Evolutionary conservation across 2,113 vertebrate genomes (phyloP).

Genomic region (Echinops telfairi): DNA sequence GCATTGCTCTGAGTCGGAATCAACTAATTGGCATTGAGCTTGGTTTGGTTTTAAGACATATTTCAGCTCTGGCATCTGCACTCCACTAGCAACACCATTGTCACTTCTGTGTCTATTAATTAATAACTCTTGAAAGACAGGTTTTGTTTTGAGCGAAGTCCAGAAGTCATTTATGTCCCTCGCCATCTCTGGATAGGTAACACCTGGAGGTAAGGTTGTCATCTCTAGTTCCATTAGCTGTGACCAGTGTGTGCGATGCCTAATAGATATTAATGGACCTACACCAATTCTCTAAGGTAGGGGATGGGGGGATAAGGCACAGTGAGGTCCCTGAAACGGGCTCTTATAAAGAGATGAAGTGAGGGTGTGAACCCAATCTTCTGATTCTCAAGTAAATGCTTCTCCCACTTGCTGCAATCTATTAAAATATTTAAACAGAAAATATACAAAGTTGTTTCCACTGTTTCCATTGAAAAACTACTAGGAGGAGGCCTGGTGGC

Average conservation of each 20-base stretch:
- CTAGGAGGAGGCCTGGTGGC: no score
- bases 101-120: neutral
- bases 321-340: neutral
- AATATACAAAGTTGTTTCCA: neutral
- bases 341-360: constrained; percentile 21
- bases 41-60: neutral
- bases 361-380: neutral
- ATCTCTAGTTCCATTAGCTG: neutral
- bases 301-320: neutral
- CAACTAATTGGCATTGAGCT: no score
- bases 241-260: neutral
- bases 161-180: neutral
- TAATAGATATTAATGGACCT: neutral
- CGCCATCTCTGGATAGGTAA: neutral
- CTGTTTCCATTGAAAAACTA: constrained; percentile 1
- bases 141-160: neutral
- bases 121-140: neutral
- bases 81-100: neutral
- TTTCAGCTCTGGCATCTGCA: neutral
- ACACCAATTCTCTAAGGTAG: neutral
- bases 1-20: no score
- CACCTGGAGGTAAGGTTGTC: neutral
- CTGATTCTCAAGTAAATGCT: neutral
- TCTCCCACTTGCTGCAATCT: neutral
- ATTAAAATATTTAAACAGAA: neutral